These are phyloP conservation scores for Corapipo altera DNA, from an alignment of 2,113 vertebrate genomes.

Conservation along the genomic window DNA sequence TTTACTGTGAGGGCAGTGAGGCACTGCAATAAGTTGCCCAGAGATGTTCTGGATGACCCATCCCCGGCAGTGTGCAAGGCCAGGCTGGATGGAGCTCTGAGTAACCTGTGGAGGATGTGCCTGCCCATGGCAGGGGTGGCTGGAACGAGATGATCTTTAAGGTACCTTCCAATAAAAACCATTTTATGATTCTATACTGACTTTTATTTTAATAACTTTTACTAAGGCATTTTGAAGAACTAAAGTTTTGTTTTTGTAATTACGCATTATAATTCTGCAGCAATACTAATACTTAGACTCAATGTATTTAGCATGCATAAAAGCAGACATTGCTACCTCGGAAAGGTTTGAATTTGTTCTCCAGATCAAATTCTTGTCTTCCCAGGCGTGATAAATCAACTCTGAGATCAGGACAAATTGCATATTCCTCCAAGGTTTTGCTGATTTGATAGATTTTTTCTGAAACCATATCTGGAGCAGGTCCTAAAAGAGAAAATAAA, in stretches of 20 bases:
- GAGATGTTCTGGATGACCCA: not conserved
- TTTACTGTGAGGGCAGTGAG: not conserved
- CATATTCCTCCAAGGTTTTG: slow-evolving; percentile 94
- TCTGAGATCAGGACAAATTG: slow-evolving; percentile 92
- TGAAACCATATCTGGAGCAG: slow-evolving; percentile 90
- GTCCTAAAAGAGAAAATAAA: slow-evolving; percentile 76
- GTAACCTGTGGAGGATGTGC: not conserved
- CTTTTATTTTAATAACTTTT: not conserved
- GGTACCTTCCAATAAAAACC: not conserved
- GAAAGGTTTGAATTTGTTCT: slow-evolving; percentile 99
- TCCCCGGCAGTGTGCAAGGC: not conserved
- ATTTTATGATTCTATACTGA: not conserved
- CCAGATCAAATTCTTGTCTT: slow-evolving; percentile 97
- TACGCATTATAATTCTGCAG: not conserved
- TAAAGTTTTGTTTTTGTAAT: not conserved
- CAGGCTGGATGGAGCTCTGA: not conserved
- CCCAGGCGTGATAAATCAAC: slow-evolving; percentile 94
- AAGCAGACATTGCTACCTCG: slow-evolving; percentile 79
- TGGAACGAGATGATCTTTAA: not conserved
- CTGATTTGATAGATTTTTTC: slow-evolving; percentile 97
- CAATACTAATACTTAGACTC: not conserved
- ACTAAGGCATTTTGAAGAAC: not conserved
- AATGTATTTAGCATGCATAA: not conserved
- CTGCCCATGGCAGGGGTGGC: not conserved
- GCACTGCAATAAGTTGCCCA: not conserved